These are phyloP conservation scores for Cichlasoma orientale DNA, from an alignment of 2,797 vertebrate species.

Conservation along the genomic window DNA sequence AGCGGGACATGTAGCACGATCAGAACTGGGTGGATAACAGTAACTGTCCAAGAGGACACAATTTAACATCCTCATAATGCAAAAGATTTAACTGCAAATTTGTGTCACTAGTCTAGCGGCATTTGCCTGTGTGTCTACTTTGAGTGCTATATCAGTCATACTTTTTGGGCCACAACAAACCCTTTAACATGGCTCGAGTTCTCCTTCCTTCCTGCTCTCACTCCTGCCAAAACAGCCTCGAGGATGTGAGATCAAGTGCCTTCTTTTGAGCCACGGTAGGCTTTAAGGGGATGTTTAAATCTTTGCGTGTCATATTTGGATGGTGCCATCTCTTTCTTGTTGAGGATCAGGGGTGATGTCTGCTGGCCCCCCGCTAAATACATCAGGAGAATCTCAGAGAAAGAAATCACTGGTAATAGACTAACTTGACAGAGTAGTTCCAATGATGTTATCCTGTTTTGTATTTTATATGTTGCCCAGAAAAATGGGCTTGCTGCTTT, in stretches of 20 bases:
- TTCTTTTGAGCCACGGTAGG: slow-evolving; percentile 5
- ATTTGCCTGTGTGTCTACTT: neutral
- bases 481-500: neutral
- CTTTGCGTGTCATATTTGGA: slow-evolving; percentile 13
- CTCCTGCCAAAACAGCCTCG: slow-evolving; percentile 9
- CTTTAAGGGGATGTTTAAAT: slow-evolving; percentile 8
- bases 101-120: neutral
- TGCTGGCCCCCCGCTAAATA: slow-evolving; percentile 14
- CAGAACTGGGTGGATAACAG: slow-evolving; percentile 14
- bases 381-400: slow-evolving; percentile 11
- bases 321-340: neutral
- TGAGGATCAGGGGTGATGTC: slow-evolving; percentile 14
- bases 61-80: neutral
- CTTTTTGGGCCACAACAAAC: neutral
- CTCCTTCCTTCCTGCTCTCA: slow-evolving; percentile 10
- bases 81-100: slow-evolving; percentile 6
- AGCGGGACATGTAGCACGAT: neutral
- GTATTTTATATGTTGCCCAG: slow-evolving; percentile 9
- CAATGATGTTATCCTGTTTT: slow-evolving; percentile 1
- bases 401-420: neutral
- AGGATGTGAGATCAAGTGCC: slow-evolving; percentile 20
- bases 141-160: neutral
- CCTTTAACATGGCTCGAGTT: neutral
- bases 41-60: neutral
- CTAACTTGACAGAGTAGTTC: slow-evolving; percentile 1